Base-by-base conservation (phyloP, 2,888 invertebrate genomes). In the Andrena bucephala region DNA sequence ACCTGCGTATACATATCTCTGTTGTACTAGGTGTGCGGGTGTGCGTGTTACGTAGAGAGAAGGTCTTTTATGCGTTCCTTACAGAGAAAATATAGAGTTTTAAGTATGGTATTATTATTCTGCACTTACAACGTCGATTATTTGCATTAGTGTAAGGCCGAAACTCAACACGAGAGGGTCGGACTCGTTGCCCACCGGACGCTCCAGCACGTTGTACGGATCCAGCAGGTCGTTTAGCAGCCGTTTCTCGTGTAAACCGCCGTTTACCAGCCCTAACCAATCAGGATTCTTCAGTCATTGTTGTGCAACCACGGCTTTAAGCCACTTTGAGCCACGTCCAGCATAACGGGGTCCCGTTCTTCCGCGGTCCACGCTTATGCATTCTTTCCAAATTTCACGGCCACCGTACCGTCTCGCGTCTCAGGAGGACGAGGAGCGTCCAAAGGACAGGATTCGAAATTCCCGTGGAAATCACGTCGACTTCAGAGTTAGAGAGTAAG, bases 131-230 rank as follows among this genome's bases (percentile, higher is more conserved):
- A 98, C 98, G 96, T 98, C 98, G 95, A 98, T 98, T 95, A 98
- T 98, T 96, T 98, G 98, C 98, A 98, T 98, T 95, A 98, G 96
- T 94, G 98, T 98, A 95, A 98, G 97, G 95, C 98, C 98, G 95
- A 98, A 98, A 95, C 98, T 98, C 95, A 98, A 97, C 95, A 97
- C 97, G 94, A 98, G 96, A 94, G 98, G 98, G 95, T 98, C 98
- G 95, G 98, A 98, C 96, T 98, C 98, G 96, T 98, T 98, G 95
- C 97, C 97, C 94, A 98, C 98, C 93, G 98, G 98, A 94, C 98
- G 96, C 96, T 98, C 98, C 95, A 98, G 96, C 94, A 97, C 97
- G 96, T 98, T 98, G 96, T 98, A 98, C 94, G 97, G 96, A 95
- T 98, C 97, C 95, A 98, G 96, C 94, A 98, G 96, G 95, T 97